These are phyloP conservation scores for Eupeodes latifasciatus DNA, from an alignment of 2,888 invertebrate species.

Conservation along the genomic window DNA sequence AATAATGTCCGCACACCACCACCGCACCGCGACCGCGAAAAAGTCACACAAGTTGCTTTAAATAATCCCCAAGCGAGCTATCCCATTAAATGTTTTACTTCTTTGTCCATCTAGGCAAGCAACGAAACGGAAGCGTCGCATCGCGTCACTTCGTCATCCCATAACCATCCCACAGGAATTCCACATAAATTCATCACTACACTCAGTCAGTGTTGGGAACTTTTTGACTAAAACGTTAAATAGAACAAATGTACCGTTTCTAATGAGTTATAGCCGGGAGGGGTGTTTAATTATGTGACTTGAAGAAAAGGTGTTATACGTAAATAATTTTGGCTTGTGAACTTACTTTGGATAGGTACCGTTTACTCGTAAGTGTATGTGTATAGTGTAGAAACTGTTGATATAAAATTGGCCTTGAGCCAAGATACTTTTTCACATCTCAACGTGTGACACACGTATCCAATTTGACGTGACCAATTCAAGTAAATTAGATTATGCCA, in stretches of 20 bases:
- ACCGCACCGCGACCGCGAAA: neutral
- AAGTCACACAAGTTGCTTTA: constrained; percentile 52
- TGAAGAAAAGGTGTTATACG: constrained; percentile 24
- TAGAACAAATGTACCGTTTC: constrained; percentile 46
- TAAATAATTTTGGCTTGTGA: constrained; percentile 23
- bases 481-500: constrained; percentile 74
- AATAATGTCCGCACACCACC: constrained; percentile 16
- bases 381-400: too few species aligned
- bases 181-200: neutral
- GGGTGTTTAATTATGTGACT: neutral
- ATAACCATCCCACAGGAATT: constrained; percentile 2
- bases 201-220: neutral
- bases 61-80: constrained; percentile 32
- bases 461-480: constrained; percentile 78
- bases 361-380: too few species aligned
- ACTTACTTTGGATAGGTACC: neutral
- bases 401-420: constrained; percentile 43
- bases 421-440: constrained; percentile 65
- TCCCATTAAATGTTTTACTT: constrained; percentile 22
- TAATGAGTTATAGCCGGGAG: constrained; percentile 36
- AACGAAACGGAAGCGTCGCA: neutral
- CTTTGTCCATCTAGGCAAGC: neutral
- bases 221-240: constrained; percentile 31
- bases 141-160: too few species aligned
- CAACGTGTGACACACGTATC: constrained; percentile 72